Evolutionary conservation across 2,888 invertebrate species (phyloP), one percentile per base, ranked within the genome.

Genomic region (Cephonodes hylas): DNA sequence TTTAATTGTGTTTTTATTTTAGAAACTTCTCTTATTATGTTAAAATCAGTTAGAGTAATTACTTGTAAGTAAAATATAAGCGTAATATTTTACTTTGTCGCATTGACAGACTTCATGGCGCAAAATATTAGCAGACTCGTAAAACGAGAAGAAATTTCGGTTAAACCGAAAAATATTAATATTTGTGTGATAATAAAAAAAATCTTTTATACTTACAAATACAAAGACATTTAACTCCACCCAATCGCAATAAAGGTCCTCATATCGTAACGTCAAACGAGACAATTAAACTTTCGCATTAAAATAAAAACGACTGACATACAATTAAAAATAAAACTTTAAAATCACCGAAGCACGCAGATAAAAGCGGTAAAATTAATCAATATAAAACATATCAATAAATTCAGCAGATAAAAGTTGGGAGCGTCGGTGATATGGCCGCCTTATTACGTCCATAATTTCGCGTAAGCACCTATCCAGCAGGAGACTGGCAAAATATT

Each of bases 401-500:
- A 53, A 53, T 53, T 31, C 27, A 53, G 10, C 18, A 53, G 31
- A 53, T 31, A 53, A 48, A 48, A 53, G 53, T 53, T 53, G 27
- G 10, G 31, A 53, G 22, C 45, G 23, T 53, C 18, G 18, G 18
- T 18, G 48, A 53, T 15, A 27, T 27, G 53, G 53, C 18, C 46
- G 46, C 23, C 56, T 57, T 61, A 61, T 61, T 61, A 56, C 42
- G 27, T 44, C 44, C 57, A 61, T 61, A 61, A 61, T 61, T 61
- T 44, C 45, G 56, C 53, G 56, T 61, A 45, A 61, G 53, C 57
- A 61, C 44, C 61, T 57, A 31, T 56, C 61, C 42, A 44, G 48
- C 42, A 42, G 60, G 48, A 48, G 13, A 53, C 34, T 46, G 23
- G 45, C 18, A 62, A 46, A 62, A 58, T 62, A 62, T 58, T 67